These are phyloP conservation scores for Myotis daubentonii DNA, from an alignment of 2,797 vertebrate species.

Conservation along the genomic window DNA sequence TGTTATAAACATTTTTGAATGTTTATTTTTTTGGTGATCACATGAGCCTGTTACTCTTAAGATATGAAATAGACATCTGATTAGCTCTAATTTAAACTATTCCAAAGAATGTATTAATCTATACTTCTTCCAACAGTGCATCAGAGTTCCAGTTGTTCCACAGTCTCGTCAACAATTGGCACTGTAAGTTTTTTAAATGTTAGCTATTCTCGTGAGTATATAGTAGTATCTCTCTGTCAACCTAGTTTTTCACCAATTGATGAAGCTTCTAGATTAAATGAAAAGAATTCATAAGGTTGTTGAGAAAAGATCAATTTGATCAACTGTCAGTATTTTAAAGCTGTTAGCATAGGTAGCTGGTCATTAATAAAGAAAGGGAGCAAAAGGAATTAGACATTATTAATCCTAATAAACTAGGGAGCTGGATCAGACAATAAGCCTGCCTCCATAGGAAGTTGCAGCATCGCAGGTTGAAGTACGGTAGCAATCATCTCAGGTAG, in stretches of 20 bases:
- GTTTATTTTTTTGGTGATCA: not conserved
- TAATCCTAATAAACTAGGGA: not conserved
- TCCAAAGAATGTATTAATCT: not conserved
- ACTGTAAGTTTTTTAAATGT: not conserved
- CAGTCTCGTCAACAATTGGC: not conserved
- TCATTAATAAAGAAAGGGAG: not conserved
- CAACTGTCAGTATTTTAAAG: not conserved
- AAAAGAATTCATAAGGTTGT: not conserved
- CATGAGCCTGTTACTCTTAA: not conserved
- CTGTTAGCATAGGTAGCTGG: not conserved
- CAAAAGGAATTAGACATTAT: not conserved
- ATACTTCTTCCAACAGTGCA: not conserved
- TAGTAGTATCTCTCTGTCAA: not conserved
- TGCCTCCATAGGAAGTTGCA: not conserved
- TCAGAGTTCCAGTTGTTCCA: not conserved
- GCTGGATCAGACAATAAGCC: not conserved
- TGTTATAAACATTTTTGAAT: not conserved
- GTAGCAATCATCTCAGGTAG: no score
- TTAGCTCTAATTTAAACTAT: not conserved
- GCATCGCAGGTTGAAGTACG: not conserved
- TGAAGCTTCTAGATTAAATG: not conserved
- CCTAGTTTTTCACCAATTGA: not conserved
- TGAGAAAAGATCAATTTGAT: not conserved
- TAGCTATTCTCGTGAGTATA: not conserved
- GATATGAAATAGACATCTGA: not conserved